Percentiles rank a stretch among this genome's conserved stretches.
phyloP scores from a whole-genome alignment of 2,113 vertebrate species.

The Trinectes maculatus region DNA sequence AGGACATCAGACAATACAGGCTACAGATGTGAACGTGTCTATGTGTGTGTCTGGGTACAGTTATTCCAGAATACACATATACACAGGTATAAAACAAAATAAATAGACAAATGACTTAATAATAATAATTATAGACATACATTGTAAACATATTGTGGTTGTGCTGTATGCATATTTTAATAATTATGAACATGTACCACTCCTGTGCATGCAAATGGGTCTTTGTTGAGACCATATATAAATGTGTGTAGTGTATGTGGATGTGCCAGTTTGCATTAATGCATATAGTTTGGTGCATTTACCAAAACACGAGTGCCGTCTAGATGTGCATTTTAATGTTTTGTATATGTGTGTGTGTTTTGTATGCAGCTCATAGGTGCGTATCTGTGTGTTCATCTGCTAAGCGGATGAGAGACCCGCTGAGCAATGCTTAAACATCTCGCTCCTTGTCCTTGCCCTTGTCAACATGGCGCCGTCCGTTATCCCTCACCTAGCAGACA shows the following conservation, averaged over 20 bases:
- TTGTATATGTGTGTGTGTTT: conserved; percentile 11
- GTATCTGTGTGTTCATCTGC: conserved; percentile 53
- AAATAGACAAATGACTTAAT: too few relatives aligned
- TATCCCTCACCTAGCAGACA: conserved; percentile 91
- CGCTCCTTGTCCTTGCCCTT: conserved; percentile 89
- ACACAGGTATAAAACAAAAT: neutral
- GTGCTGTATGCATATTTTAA: neutral
- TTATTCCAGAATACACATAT: neutral
- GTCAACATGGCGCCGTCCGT: conserved; percentile 90
- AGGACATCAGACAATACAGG: conserved; percentile 29
- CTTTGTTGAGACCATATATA: neutral
- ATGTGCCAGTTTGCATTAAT: conserved; percentile 10
- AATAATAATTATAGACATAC: too few relatives aligned
- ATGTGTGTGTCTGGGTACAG: neutral
- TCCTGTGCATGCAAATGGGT: neutral
- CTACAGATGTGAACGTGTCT: neutral
- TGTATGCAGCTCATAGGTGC: conserved; percentile 5
- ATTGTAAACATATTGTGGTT: neutral
- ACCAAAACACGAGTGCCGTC: conserved; percentile 4
- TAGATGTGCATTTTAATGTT: conserved; percentile 13
- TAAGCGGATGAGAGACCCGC: conserved; percentile 70
- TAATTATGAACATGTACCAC: neutral
- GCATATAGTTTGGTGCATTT: conserved; percentile 12
- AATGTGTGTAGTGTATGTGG: neutral
- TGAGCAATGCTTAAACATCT: conserved; percentile 80